phyloP scores from a whole-genome alignment of 2,888 invertebrate species.

The Venustoraphidia nigricollis region DNA sequence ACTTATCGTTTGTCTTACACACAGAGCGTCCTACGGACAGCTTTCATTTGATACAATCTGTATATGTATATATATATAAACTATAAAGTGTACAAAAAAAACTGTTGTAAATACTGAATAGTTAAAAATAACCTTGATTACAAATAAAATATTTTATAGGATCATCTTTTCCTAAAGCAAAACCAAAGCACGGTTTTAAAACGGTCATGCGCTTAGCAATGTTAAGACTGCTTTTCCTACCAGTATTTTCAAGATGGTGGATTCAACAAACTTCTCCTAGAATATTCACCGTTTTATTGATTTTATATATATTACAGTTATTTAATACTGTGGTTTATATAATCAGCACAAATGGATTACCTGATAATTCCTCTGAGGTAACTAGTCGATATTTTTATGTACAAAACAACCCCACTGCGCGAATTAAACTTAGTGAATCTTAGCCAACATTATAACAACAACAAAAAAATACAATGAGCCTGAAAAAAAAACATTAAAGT shows the following conservation, averaged over 20 bases:
- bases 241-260: slow-evolving; percentile 81
- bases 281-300: slow-evolving; percentile 56
- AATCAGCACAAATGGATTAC: too few species aligned
- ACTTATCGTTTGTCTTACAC: too few species aligned
- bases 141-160: slow-evolving; percentile 35
- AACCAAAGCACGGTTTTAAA: slow-evolving; percentile 80
- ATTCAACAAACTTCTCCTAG: slow-evolving; percentile 68
- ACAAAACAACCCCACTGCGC: too few species aligned
- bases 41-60: too few species aligned
- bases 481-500: too few species aligned
- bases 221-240: slow-evolving; percentile 67
- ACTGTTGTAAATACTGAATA: neutral
- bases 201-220: slow-evolving; percentile 74
- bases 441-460: too few species aligned
- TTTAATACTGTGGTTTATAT: slow-evolving; percentile 42
- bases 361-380: too few species aligned
- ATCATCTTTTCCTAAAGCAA: slow-evolving; percentile 89
- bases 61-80: too few species aligned
- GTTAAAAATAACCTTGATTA: neutral
- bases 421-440: too few species aligned
- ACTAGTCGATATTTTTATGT: too few species aligned
- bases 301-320: slow-evolving; percentile 64
- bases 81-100: neutral
- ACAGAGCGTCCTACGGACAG: too few species aligned
- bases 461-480: too few species aligned